A percentile compares a stretch with the other conserved stretches of the same genome.
Evolutionary conservation across 2,888 invertebrate species (phyloP).

Genomic region (Celastrina argiolus): DNA sequence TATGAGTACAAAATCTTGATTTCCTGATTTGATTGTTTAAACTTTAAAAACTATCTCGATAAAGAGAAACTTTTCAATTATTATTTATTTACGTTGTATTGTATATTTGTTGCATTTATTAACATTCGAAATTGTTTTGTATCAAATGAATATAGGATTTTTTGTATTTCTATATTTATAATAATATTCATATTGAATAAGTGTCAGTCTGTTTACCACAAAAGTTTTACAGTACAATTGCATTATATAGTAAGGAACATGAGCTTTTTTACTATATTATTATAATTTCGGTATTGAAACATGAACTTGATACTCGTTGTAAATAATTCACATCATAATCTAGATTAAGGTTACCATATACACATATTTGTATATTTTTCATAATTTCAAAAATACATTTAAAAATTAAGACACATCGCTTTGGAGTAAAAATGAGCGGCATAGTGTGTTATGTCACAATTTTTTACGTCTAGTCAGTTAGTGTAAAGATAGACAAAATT

Average conservation of each 20-base stretch:
- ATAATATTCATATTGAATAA: constrained; percentile 26
- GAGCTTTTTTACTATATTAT: constrained; percentile 37
- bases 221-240: not conserved
- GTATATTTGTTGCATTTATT: constrained; percentile 74
- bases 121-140: constrained; percentile 37
- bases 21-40: constrained; percentile 6
- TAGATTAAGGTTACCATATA: constrained; percentile 57
- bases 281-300: constrained; percentile 33
- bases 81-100: constrained; percentile 42
- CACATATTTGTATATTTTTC: constrained; percentile 70
- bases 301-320: constrained; percentile 42
- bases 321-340: constrained; percentile 52
- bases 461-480: constrained; percentile 72
- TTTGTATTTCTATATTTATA: constrained; percentile 31
- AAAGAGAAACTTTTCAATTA: not conserved
- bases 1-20: constrained; percentile 19
- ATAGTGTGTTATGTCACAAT: constrained; percentile 45
- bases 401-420: constrained; percentile 45
- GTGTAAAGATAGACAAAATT: constrained; percentile 46
- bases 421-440: constrained; percentile 56
- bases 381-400: constrained; percentile 46
- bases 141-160: constrained; percentile 22
- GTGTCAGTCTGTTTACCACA: constrained; percentile 33
- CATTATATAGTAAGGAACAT: constrained; percentile 39
- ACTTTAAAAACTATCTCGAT: not conserved